Base-by-base conservation (phyloP, 2,797 vertebrate species). In the Pseudomugil tenellus region DNA sequence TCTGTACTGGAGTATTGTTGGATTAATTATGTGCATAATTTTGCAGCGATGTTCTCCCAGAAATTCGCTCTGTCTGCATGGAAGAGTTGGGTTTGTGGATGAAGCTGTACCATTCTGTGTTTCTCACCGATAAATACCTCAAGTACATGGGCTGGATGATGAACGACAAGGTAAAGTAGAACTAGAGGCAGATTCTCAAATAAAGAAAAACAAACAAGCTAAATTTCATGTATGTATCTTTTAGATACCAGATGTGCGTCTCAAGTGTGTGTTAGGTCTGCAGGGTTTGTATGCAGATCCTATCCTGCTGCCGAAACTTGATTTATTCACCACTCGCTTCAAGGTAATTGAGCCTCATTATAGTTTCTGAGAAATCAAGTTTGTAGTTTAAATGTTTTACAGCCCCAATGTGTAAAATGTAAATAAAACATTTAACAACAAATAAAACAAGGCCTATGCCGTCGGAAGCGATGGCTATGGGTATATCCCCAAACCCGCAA, bases 121-220 rank as follows among this genome's bases (percentile, higher is more conserved):
- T 96, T 77, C 93, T 97, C 83, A 97, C 92, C 53, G 96, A 97
- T 60, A 95, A 93, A 90, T 96, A 96, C 87, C 93, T 98, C 84
- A 98, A 98, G 86, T 97, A 97, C 76, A 63, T 96, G 73, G 96
- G 96, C 62, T 97, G 96, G 96, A 96, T 96, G 96, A 91, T 97
- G 79, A 84, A 96, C 6, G 96, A 98, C 89, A 98, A 97, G 95
- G 96, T 97, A 63, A 52, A 48, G 29, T 14, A n/a, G 1, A 29
- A 1, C 3, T 6, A 39, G 16, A 12, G 35, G 37, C 1, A n/a
- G 48, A 19, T 53, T 8, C 3, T 19, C 10, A 4, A 31, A 10
- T 13, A 13, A 37, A 7, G 34, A 21, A 60, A 46, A 55, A 16
- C 39, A 21, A 37, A 5, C 14, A 11, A 34, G 49, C 28, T 16